Conservation (phyloP, 2,888 invertebrate species). For the Biston stratarius region DNA sequence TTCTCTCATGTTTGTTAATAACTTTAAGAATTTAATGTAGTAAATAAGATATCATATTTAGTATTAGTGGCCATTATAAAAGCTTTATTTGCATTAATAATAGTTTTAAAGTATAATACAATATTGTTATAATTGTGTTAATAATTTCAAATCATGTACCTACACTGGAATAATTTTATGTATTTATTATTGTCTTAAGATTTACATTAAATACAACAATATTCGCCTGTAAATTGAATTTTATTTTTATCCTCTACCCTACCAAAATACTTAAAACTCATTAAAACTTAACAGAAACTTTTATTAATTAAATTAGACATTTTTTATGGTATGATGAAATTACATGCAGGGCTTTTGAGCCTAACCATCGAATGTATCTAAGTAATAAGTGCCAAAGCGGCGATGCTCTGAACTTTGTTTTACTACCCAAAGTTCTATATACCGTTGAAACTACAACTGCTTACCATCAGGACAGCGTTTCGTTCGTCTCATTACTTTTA, state of each 20-base stretch:
- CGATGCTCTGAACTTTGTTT: too few relatives aligned
- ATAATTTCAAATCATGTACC: constrained; percentile 52
- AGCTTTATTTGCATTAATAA: constrained; percentile 52
- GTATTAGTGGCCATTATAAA: constrained; percentile 59
- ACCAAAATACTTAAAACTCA: too few relatives aligned
- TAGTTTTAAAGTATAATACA: constrained; percentile 21
- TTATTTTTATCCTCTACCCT: constrained; percentile 32
- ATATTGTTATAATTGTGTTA: constrained; percentile 32
- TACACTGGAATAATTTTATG: constrained; percentile 57
- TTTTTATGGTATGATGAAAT: too few relatives aligned
- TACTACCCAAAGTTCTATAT: too few relatives aligned
- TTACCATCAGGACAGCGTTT: too few relatives aligned
- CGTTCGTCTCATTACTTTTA: too few relatives aligned
- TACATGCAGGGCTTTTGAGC: too few relatives aligned
- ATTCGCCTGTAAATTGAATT: constrained; percentile 75
- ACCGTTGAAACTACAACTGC: too few relatives aligned
- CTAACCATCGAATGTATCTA: too few relatives aligned
- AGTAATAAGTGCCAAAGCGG: too few relatives aligned
- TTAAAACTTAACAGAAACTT: too few relatives aligned
- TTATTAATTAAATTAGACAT: too few relatives aligned
- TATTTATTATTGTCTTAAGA: constrained; percentile 70
- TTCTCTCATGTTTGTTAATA: constrained; percentile 65
- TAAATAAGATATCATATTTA: constrained; percentile 62
- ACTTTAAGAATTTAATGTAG: constrained; percentile 68
- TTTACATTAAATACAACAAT: constrained; percentile 80